Base-by-base conservation (phyloP, 2,888 invertebrate genomes). In the Seira sanloemensis region DNA sequence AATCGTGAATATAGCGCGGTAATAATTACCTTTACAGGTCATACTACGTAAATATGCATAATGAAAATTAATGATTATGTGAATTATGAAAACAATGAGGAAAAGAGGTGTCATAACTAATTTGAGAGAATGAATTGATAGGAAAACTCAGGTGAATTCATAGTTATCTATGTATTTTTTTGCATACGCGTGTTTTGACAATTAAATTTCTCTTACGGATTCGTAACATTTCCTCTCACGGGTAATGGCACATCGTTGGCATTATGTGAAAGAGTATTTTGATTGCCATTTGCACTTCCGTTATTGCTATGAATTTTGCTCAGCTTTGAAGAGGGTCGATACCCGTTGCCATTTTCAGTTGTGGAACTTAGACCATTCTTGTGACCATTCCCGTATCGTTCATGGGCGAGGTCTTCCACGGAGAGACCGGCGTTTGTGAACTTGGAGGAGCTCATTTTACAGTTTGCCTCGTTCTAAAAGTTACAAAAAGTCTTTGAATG, bases 371-470 rank as follows among this genome's bases (percentile, higher is more conserved):
- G 67, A 78, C 26, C 26, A 71, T 1, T 66, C 71, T 27, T 19
- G 2, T 26, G 54, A 16, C 2, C 46, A 9, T 75, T 23, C 12
- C 37, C 37, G 26, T 24, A 62, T n/a, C 12, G 12, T 19, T 73
- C 21, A n/a, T 7, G 73, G 77, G 21, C 18, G 12, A 78, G 58
- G 50, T 79, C 79, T 16, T 65, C 65, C 5, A 58, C n/a, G 9
- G 62, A 73, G 23, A 86, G 58, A 1, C 88, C 86, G 23, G 86
- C 88, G 50, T 86, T 71, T 0, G 79, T 78, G 58, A 87, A 82
- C 65, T 88, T 88, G 21, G 69, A 77, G 25, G 88, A 86, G 68
- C 86, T 86, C 88, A 88, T 88, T 69, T 67, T 78, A 67, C 65
- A 12, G 37, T 37, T 58, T 24, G 23, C 0, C 27, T 21, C 16